These are phyloP conservation scores for Neogobius melanostomus DNA, from an alignment of 2,113 vertebrate genomes.

Conservation along the genomic window DNA sequence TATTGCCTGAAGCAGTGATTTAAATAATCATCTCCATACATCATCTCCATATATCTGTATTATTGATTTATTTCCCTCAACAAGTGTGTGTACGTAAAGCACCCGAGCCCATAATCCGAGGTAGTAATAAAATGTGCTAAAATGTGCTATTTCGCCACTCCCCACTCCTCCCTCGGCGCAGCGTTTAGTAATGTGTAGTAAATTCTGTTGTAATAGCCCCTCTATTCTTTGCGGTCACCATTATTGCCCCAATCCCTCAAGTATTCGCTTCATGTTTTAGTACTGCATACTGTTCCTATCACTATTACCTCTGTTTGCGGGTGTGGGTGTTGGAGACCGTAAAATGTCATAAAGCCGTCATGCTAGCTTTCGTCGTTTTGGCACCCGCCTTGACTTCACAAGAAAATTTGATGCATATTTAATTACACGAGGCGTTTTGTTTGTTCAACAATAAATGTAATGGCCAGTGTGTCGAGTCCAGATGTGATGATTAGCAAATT, in stretches of 20 bases:
- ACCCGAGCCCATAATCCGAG: slow-evolving; percentile 24
- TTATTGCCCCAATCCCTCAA: slow-evolving; percentile 62
- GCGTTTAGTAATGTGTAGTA: slow-evolving; percentile 52
- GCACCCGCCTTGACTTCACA: slow-evolving; percentile 36
- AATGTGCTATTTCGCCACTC: slow-evolving; percentile 28
- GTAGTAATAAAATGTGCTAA: slow-evolving; percentile 41
- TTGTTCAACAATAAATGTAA: slow-evolving; percentile 28
- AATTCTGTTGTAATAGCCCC: slow-evolving; percentile 59
- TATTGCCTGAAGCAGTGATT: background rate
- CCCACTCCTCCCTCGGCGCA: slow-evolving; percentile 20
- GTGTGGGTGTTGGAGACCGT: background rate
- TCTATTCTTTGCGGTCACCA: slow-evolving; percentile 54
- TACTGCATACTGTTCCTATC: slow-evolving; percentile 49
- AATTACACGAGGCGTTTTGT: slow-evolving; percentile 52
- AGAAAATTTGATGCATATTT: slow-evolving; percentile 47
- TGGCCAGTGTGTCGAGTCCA: background rate
- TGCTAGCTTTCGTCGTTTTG: slow-evolving; percentile 36
- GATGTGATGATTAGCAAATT: background rate
- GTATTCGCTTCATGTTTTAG: slow-evolving; percentile 63
- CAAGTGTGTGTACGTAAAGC: slow-evolving; percentile 16
- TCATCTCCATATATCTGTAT: background rate
- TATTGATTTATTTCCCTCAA: slow-evolving; percentile 7
- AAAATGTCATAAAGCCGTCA: background rate
- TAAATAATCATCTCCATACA: background rate
- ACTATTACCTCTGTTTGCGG: slow-evolving; percentile 51